Base-by-base conservation (phyloP, 2,113 vertebrate species). In the Salvelinus namaycush region DNA sequence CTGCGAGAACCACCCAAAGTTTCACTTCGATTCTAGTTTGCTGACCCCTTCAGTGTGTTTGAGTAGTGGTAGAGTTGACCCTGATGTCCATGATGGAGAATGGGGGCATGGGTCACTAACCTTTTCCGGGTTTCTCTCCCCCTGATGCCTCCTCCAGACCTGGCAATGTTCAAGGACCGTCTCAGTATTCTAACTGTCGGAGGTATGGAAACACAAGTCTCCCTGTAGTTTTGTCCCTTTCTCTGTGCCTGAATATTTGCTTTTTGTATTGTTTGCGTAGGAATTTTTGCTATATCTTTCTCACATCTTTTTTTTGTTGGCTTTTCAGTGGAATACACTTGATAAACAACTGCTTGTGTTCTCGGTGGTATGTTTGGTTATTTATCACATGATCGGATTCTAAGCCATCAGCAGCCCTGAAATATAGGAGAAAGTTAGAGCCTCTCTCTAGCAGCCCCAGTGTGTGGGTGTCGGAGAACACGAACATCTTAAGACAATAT, bases 171-270 rank as follows among this genome's bases (percentile, higher is more conserved):
- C 96, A 94, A 96, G 96, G 95, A 97, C 86, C 96, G 97, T 87
- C 96, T 99, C 91, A 92, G 93, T 93, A 88, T 95, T 93, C 95
- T 99, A 84, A 98, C 96, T 77, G 96, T 98, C 85, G 97, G 97
- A 99, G 97, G 97, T 99, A 99, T 81, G 97, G 87, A 90, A 92
- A 39, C 73, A 73, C 67, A 59, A 73, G 57, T 27, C 66, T 54
- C 1, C 39, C 4, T 39, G n/a, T 64, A 31, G 39, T 13, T 76
- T 48, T 20, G 49, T 48, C 68, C 26, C 26, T 54, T 68, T 54
- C 14, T 60, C 75, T 75, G 57, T 76, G 48, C 68, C 20, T 62
- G 20, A 5, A 66, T 62, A 65, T 68, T 51, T 60, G 22, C 34
- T n/a, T 3, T 44, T 59, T 59, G 68, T 68, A 68, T 66, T 70